A percentile compares a stretch with the other conserved stretches of the same genome.
Evolutionary conservation across 1,140 invertebrate genomes (phyloP).

Genomic region (Pissodes strobi): DNA sequence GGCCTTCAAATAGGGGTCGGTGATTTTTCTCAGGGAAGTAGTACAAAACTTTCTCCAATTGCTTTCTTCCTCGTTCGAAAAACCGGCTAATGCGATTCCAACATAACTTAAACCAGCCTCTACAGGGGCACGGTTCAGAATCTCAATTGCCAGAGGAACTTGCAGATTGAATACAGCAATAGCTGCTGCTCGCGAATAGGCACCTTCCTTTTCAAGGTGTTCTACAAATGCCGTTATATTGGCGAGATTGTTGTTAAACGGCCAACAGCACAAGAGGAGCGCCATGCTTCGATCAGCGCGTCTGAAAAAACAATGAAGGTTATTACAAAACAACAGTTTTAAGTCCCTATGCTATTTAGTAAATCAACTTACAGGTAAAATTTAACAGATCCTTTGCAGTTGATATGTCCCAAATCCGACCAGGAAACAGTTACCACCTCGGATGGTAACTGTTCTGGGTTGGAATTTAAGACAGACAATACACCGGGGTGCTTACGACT

Average conservation of each 20-base stretch:
- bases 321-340: neutral
- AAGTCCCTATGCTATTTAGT: no score
- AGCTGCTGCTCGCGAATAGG: constrained; percentile 83
- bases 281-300: constrained; percentile 78
- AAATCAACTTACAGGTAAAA: constrained; percentile 53
- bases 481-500: constrained; percentile 73
- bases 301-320: constrained; percentile 59
- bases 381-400: constrained; percentile 50
- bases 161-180: constrained; percentile 89
- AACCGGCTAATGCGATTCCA: constrained; percentile 89
- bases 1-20: constrained; percentile 87
- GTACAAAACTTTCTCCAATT: constrained; percentile 83
- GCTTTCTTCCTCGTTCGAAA: constrained; percentile 78
- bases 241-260: constrained; percentile 68
- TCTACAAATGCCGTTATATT: constrained; percentile 60
- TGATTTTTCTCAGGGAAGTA: constrained; percentile 70
- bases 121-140: constrained; percentile 73
- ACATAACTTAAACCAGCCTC: constrained; percentile 61
- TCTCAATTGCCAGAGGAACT: constrained; percentile 80
- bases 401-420: constrained; percentile 57
- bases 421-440: constrained; percentile 61
- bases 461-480: constrained; percentile 64
- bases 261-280: constrained; percentile 86
- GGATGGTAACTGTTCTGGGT: constrained; percentile 58
- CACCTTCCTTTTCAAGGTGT: constrained; percentile 64